Conservation (phyloP, 92 coral and sea anemone genomes). For the Isaurus tuberculatus region DNA sequence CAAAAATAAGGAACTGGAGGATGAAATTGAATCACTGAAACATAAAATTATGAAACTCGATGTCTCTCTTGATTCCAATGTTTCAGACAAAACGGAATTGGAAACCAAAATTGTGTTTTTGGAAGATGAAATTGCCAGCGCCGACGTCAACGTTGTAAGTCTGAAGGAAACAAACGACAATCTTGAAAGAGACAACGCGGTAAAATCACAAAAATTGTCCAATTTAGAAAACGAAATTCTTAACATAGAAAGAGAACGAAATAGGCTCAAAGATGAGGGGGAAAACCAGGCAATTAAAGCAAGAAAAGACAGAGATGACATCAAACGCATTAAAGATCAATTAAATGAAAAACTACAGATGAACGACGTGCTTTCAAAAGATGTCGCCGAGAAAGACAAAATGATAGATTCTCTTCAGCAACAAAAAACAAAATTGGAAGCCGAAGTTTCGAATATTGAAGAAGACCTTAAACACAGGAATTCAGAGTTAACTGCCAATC, state of each 20-base stretch:
- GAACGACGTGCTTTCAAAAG: conserved; percentile 57
- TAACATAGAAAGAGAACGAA: conserved; percentile 73
- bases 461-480: conserved; percentile 68
- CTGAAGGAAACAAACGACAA: conserved; percentile 64
- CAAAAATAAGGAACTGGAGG: conserved; percentile 71
- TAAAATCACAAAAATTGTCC: conserved; percentile 49
- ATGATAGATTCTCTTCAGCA: conserved; percentile 69
- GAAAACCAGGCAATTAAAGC: conserved; percentile 64
- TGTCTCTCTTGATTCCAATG: conserved; percentile 67
- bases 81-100: conserved; percentile 70
- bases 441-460: conserved; percentile 59
- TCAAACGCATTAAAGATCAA: conserved; percentile 60
- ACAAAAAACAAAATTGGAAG: conserved; percentile 61
- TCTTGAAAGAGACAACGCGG: conserved; percentile 68
- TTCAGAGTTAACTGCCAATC: conserved; percentile 53
- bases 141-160: conserved; percentile 61
- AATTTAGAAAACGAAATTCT: conserved; percentile 63
- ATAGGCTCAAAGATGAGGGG: conserved; percentile 65
- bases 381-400: conserved; percentile 60
- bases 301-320: conserved; percentile 70
- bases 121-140: conserved; percentile 66
- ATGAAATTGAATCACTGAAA: conserved; percentile 71
- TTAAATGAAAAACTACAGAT: conserved; percentile 64
- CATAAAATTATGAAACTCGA: conserved; percentile 75
- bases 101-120: conserved; percentile 61